Evolutionary conservation across 1,140 invertebrate species (phyloP), one percentile per base, ranked within the genome.

Genomic region (Lepeophtheirus salmonis): DNA sequence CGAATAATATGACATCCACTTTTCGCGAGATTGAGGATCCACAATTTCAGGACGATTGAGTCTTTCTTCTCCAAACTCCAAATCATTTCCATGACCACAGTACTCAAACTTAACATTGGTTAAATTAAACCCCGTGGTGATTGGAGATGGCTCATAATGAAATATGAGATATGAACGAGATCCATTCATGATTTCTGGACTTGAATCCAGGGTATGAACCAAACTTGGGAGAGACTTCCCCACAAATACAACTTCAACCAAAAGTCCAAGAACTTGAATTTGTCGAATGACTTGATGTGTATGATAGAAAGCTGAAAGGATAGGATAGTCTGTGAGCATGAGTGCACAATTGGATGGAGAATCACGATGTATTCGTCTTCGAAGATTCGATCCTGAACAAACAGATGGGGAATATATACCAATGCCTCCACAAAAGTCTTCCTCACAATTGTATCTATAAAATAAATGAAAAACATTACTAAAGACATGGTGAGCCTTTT

Each of bases 351-450:
- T 3, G 64, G 58, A 62, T 65, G 59, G 12, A 67, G 50, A 30
- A 66, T 61, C 0, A 62, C 55, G 58, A 62, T 64, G 50, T 63
- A 68, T 61, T 30, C 64, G 22, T 53, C 66, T 65, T 13, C 56
- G n/a, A 2, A 57, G 51, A n/a, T n/a, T n/a, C n/a, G n/a, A n/a
- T n/a, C n/a, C n/a, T n/a, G n/a, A n/a, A n/a, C n/a, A n/a, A n/a
- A n/a, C n/a, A n/a, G n/a, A n/a, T 68, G 79, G 79, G 57, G 74
- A 70, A 67, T 75, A 82, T 64, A 79, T 72, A 25, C 80, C 79
- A 12, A 10, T 12, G 4, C 75, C 65, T 3, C 69, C 65, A 66
- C 80, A 82, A 55, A 70, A 73, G 16, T 61, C 50, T 18, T 73
- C 69, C 1, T 71, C 68, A 65, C 78, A 80, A 56, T 74, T 75